A percentile compares a stretch with the other conserved stretches of the same genome.
These are phyloP conservation scores for Conchocele bisecta DNA, from an alignment of 2,888 invertebrate species.

Conservation along the genomic window DNA sequence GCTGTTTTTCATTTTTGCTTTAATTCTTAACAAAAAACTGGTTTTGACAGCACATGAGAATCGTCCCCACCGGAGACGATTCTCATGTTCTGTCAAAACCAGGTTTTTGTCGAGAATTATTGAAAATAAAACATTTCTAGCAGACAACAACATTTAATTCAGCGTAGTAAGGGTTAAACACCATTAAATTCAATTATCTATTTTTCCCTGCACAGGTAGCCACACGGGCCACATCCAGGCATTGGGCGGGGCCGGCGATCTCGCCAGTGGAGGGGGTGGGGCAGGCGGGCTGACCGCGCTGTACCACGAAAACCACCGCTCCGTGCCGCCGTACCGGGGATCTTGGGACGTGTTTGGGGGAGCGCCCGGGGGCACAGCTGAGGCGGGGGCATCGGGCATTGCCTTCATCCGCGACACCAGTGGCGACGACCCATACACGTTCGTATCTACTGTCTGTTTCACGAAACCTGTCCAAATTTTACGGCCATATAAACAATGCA, in stretches of 20 bases:
- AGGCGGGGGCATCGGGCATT: slow-evolving; percentile 72
- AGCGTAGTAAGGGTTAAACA: too few species aligned
- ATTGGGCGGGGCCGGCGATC: slow-evolving; percentile 67
- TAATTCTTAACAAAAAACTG: too few species aligned
- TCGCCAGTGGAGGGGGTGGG: slow-evolving; percentile 64
- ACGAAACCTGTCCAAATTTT: too few species aligned
- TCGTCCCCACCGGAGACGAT: too few species aligned
- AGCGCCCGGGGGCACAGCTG: slow-evolving; percentile 54
- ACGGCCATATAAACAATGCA: too few species aligned
- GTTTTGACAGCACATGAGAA: too few species aligned
- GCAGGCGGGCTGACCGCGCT: slow-evolving; percentile 73
- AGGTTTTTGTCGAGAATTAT: too few species aligned
- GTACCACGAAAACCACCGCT: slow-evolving; percentile 63
- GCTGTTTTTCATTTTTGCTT: too few species aligned
- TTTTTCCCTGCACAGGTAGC: slow-evolving; percentile 59
- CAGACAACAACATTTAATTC: too few species aligned
- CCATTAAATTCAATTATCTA: not conserved
- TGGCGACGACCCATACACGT: slow-evolving; percentile 40
- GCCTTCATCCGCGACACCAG: slow-evolving; percentile 58
- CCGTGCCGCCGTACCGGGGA: slow-evolving; percentile 67
- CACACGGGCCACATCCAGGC: slow-evolving; percentile 72
- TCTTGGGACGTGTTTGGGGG: slow-evolving; percentile 65
- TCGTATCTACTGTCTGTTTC: too few species aligned
- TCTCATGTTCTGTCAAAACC: too few species aligned
- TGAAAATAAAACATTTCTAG: too few species aligned